Base-by-base conservation (phyloP, 2,113 vertebrate genomes). In the Cephalopholis sonnerati region DNA sequence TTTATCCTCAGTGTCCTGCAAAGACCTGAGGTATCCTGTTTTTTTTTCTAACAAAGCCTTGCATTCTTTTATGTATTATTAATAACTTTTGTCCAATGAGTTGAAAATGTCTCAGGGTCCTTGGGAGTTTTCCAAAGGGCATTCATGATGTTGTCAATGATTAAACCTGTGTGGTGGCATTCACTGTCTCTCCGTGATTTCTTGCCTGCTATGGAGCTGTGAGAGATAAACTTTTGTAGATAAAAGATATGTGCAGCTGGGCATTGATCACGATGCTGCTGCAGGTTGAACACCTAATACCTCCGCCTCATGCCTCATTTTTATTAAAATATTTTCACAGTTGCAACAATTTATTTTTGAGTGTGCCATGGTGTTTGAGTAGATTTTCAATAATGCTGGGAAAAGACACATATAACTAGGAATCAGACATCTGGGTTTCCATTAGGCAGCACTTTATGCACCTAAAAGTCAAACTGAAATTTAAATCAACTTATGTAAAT, bases 81-180 rank as follows among this genome's bases (percentile, higher is more conserved):
- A 44, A 81, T 79, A 81, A 69, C 55, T 41, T 77, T 44, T 75
- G 55, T 73, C 27, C 51, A 68, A 22, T 7, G 16, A 72, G 59
- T 68, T 64, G 64, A 82, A 82, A 84, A 79, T 76, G 74, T 75
- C 69, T 74, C n/a, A 0, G 17, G 77, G 55, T 86, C 77, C 74
- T 79, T 78, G 65, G 71, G 80, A 86, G 44, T 83, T 82, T 79
- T 79, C 24, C 70, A 86, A 81, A 83, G 74, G 81, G 48, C 67
- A 74, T 79, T 71, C 9, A 11, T 62, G 65, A 73, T 68, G 54
- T 44, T 74, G 75, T 71, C 68, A 78, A 44, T 69, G 81, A 86
- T 82, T 76, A 80, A 80, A 83, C 79, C 59, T 72, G 78, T 11
- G 59, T 13, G 59, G 57, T 74, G 81, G 75, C 53, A 79, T 86